phyloP scores from a whole-genome alignment of 2,797 vertebrate genomes.

The Halcyon smyrnensis region DNA sequence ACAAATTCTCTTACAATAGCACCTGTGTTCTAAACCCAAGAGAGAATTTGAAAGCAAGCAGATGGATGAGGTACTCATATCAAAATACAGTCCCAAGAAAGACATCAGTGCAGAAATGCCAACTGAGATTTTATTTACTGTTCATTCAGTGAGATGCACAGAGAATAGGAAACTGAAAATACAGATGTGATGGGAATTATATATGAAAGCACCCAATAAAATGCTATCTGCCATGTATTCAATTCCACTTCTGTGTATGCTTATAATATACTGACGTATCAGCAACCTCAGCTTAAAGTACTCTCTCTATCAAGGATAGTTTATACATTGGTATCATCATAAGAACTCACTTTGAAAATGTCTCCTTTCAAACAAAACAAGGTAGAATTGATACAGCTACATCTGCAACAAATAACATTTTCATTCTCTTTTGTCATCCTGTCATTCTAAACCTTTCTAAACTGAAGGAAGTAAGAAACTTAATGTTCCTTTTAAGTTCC shows the following conservation, averaged over 20 bases:
- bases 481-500: background rate
- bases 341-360: background rate
- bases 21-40: constrained; percentile 43
- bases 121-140: constrained; percentile 57
- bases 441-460: background rate
- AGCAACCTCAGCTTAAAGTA: background rate
- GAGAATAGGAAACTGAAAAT: constrained; percentile 29
- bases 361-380: background rate
- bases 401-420: background rate
- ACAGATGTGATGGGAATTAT: constrained; percentile 14
- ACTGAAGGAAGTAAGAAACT: background rate
- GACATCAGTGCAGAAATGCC: constrained; percentile 43
- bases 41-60: constrained; percentile 58
- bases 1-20: constrained; percentile 51
- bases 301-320: background rate
- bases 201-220: constrained; percentile 11
- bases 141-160: background rate
- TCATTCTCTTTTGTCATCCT: background rate
- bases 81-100: constrained; percentile 49
- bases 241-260: background rate
- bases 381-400: background rate
- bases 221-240: background rate
- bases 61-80: constrained; percentile 59
- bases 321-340: background rate
- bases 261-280: background rate